Percentiles rank a stretch among this genome's conserved stretches.
These are phyloP conservation scores for Oenanthe oenanthe DNA, from an alignment of 2,113 vertebrate species.

Conservation along the genomic window DNA sequence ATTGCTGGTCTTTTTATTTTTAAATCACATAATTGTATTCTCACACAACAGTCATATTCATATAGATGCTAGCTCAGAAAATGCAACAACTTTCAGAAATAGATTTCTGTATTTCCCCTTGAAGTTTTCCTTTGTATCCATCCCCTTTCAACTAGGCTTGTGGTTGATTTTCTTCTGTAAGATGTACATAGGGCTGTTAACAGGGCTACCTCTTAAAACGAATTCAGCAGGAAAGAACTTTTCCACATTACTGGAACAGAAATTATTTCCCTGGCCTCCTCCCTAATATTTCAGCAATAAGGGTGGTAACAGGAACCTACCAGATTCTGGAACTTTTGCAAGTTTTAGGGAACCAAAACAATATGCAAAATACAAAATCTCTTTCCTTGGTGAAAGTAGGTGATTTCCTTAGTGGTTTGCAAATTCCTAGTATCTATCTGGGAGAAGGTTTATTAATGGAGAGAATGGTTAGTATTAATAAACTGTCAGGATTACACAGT, in stretches of 20 bases:
- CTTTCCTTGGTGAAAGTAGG: not conserved
- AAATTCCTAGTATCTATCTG: not conserved
- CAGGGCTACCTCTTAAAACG: not conserved
- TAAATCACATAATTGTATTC: constrained; percentile 18
- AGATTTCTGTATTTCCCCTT: not conserved
- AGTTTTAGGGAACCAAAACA: not conserved
- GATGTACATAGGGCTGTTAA: not conserved
- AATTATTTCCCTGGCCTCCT: not conserved
- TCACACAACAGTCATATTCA: constrained; percentile 7
- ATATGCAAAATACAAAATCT: not conserved
- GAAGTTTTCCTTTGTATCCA: not conserved
- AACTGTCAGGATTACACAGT: not conserved
- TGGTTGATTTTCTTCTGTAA: constrained; percentile 13
- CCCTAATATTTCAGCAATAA: not conserved
- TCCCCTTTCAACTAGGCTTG: not conserved
- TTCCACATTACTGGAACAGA: not conserved
- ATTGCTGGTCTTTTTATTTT: constrained; percentile 64
- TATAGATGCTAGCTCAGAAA: constrained; percentile 31
- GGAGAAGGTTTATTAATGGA: not conserved
- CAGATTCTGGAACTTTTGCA: not conserved
- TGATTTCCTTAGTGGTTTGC: not conserved
- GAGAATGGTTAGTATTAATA: not conserved
- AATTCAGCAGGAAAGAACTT: not conserved
- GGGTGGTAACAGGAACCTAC: not conserved
- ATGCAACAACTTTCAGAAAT: constrained; percentile 18